These are phyloP conservation scores for Budorcas taxicolor DNA, from an alignment of 2,113 vertebrate genomes.

Conservation along the genomic window DNA sequence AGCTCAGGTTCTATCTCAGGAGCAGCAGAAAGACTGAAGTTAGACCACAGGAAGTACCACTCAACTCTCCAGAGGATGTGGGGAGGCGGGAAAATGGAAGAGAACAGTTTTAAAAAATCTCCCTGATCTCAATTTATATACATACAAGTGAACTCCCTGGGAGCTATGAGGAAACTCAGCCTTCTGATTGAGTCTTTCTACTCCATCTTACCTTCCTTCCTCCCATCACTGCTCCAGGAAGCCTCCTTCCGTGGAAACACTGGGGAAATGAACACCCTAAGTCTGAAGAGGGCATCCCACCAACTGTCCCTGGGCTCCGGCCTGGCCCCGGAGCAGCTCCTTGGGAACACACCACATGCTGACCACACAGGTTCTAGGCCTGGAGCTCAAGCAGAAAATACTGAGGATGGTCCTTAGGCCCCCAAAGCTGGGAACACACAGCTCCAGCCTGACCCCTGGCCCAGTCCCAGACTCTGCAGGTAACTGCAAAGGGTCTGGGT, in stretches of 20 bases:
- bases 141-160: not conserved
- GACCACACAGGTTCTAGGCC: not conserved
- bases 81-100: not conserved
- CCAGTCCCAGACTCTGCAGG: not conserved
- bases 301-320: not conserved
- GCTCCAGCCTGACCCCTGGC: not conserved
- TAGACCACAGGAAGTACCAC: not conserved
- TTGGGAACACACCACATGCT: accelerated
- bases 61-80: not conserved
- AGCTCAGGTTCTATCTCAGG: not conserved
- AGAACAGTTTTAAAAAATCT: not conserved
- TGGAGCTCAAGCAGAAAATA: not conserved
- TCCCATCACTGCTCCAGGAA: not conserved
- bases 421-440: not conserved
- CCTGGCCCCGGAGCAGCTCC: accelerated
- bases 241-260: not conserved
- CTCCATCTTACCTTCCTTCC: not conserved
- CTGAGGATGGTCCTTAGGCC: not conserved
- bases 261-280: not conserved
- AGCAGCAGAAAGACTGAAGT: not conserved
- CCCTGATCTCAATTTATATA: not conserved
- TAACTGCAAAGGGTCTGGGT: not conserved
- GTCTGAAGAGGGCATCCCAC: not conserved
- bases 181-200: not conserved
- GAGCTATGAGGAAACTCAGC: not conserved